Conservation (phyloP, 2,888 invertebrate genomes). For the Pasiphila rectangulata region DNA sequence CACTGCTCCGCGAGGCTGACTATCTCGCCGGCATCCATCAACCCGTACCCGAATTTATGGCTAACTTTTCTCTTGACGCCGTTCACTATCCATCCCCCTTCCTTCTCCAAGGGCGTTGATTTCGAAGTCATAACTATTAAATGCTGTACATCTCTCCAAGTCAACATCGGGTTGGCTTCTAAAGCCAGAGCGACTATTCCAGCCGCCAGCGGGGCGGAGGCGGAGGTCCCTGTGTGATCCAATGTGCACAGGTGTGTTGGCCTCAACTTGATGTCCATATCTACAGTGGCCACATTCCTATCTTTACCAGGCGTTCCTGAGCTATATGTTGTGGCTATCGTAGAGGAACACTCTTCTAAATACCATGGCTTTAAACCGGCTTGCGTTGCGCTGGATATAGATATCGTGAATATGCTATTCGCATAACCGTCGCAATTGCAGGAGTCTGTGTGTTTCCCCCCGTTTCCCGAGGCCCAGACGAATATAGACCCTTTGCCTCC, state of each 20-base stretch:
- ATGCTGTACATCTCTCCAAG: constrained; percentile 99
- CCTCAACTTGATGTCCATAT: constrained; percentile 92
- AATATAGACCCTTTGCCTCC: constrained; percentile 97
- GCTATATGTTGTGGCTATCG: constrained; percentile 98
- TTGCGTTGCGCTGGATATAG: constrained; percentile 98
- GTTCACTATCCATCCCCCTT: constrained; percentile 95
- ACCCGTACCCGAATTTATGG: constrained; percentile 98
- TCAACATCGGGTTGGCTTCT: constrained; percentile 94
- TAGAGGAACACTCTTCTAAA: constrained; percentile 99
- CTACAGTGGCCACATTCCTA: constrained; percentile 94
- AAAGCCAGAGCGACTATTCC: constrained; percentile 96
- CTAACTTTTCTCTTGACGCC: constrained; percentile 96
- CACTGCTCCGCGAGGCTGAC: constrained; percentile 95
- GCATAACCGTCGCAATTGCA: constrained; percentile 99
- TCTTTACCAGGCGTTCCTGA: constrained; percentile 96
- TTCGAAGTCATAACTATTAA: constrained; percentile 94
- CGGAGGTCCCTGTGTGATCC: constrained; percentile 95
- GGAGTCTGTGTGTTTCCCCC: constrained; percentile 95
- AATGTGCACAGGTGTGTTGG: constrained; percentile 94
- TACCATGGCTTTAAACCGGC: constrained; percentile 98
- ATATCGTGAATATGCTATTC: constrained; percentile 98
- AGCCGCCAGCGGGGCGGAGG: constrained; percentile 96
- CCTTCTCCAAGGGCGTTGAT: constrained; percentile 92
- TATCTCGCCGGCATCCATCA: constrained; percentile 98
- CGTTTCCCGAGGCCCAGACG: constrained; percentile 99